Conservation (phyloP, 1,140 invertebrate species). For the Lasioglossum baleicum region DNA sequence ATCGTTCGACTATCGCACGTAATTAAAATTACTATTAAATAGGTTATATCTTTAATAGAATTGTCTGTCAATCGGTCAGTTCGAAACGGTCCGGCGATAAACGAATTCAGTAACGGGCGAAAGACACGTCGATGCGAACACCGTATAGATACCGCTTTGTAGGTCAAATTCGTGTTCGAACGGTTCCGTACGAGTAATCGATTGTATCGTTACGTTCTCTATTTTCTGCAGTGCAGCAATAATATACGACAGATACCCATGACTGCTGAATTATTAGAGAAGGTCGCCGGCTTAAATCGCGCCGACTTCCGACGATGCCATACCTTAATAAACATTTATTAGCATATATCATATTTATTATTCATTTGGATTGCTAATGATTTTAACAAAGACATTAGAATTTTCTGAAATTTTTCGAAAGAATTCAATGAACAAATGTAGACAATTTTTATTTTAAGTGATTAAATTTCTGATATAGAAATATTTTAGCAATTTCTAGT, state of each 20-base stretch:
- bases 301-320: too few relatives aligned
- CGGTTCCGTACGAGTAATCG: conserved; percentile 36
- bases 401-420: too few relatives aligned
- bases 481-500: background rate
- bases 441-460: too few relatives aligned
- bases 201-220: conserved; percentile 52
- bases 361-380: too few relatives aligned
- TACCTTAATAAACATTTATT: background rate
- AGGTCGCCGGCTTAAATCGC: conserved; percentile 34
- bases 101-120: background rate
- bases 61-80: background rate
- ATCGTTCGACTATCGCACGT: background rate
- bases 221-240: conserved; percentile 51
- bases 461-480: too few relatives aligned
- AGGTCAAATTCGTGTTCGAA: conserved; percentile 33
- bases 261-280: conserved; percentile 55
- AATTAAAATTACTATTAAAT: background rate
- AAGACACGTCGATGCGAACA: background rate
- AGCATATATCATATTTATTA: background rate
- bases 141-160: conserved; percentile 12
- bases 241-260: conserved; percentile 52
- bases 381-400: too few relatives aligned
- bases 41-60: background rate
- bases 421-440: too few relatives aligned
- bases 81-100: background rate